Evolutionary conservation across 2,113 vertebrate genomes (phyloP).

Genomic region (Romanogobio albipinnatus): DNA sequence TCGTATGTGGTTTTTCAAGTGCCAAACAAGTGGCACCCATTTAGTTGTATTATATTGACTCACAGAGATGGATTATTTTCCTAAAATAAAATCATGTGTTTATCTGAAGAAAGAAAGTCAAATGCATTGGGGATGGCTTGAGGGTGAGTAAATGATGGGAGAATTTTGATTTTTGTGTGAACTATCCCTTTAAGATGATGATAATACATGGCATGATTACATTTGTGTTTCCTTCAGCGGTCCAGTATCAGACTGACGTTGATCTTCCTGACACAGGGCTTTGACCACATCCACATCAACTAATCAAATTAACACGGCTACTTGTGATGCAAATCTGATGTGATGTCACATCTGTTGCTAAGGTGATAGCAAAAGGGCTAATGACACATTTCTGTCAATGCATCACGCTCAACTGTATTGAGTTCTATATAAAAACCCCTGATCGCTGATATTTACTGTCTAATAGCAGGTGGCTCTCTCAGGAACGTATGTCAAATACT

Average conservation of each 20-base stretch:
- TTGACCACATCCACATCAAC: background rate
- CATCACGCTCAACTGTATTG: background rate
- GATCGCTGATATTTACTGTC: slow-evolving; percentile 3
- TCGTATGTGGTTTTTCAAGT: no score
- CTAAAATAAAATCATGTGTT: no score
- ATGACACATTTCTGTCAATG: slow-evolving; percentile 20
- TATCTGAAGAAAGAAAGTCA: no score
- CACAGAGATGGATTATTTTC: no score
- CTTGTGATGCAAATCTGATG: slow-evolving; percentile 31
- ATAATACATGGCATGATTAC: background rate
- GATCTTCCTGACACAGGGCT: background rate
- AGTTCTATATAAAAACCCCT: background rate
- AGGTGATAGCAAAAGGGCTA: slow-evolving; percentile 52
- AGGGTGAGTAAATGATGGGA: no score
- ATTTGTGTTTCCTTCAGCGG: background rate
- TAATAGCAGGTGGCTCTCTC: slow-evolving; percentile 69
- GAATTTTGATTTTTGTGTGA: no score
- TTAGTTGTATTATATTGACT: no score
- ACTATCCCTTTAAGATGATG: background rate
- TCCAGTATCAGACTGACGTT: background rate
- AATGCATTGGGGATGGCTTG: no score
- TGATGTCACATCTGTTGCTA: background rate
- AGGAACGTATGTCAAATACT: slow-evolving; percentile 69
- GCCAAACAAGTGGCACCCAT: no score
- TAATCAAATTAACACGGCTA: background rate